Percentiles rank a stretch among this genome's conserved stretches.
Conservation (phyloP, 1,140 invertebrate species). For the Drosophila mauritiana region DNA sequence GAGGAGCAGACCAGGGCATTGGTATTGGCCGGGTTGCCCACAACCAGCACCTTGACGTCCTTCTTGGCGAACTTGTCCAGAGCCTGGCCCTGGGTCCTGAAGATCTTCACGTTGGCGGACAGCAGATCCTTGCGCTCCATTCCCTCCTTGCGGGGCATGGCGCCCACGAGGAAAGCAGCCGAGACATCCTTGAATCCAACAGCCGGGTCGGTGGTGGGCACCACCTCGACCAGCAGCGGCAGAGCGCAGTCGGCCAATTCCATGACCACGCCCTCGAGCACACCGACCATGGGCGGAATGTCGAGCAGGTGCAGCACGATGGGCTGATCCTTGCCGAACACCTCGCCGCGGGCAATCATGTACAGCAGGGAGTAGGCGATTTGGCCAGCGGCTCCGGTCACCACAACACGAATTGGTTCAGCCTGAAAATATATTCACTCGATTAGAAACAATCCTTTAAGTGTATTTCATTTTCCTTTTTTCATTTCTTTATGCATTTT, state of each 20-base stretch:
- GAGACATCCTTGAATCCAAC: constrained; percentile 98
- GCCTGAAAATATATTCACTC: constrained; percentile 44
- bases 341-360: constrained; percentile 97
- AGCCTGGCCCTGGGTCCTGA: constrained; percentile 97
- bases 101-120: constrained; percentile 99
- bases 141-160: constrained; percentile 99
- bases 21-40: constrained; percentile 99
- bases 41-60: constrained; percentile 97
- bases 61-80: constrained; percentile 97
- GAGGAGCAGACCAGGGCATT: constrained; percentile 98
- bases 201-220: constrained; percentile 94
- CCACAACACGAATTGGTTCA: constrained; percentile 95
- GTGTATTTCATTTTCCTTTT: too few species aligned
- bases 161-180: constrained; percentile 98
- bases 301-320: constrained; percentile 96
- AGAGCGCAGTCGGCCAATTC: constrained; percentile 98
- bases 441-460: not conserved
- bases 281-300: constrained; percentile 97
- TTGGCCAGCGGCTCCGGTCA: constrained; percentile 99
- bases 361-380: constrained; percentile 99
- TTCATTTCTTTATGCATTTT: not conserved
- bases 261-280: constrained; percentile 98
- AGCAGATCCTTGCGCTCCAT: constrained; percentile 99
- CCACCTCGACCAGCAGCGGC: constrained; percentile 93
- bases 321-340: constrained; percentile 96